Percentiles rank a stretch among this genome's conserved stretches.
These are phyloP conservation scores for Pantherophis vulpinus DNA, from an alignment of 2,797 vertebrate genomes.

Conservation along the genomic window DNA sequence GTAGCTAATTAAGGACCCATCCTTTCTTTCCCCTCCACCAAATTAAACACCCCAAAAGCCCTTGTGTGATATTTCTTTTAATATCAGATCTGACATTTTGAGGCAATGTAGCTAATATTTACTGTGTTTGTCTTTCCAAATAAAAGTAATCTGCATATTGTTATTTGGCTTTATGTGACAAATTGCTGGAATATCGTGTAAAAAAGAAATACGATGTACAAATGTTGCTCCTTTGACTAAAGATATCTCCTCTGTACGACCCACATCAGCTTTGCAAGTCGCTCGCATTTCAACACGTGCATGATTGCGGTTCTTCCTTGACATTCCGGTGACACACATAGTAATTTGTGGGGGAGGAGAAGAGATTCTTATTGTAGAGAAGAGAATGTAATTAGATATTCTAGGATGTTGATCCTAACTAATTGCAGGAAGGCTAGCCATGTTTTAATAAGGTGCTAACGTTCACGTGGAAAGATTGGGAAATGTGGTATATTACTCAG, in stretches of 20 bases:
- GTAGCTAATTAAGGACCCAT: conserved; percentile 47
- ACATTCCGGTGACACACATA: not conserved
- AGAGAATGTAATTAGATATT: not conserved
- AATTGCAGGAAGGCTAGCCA: not conserved
- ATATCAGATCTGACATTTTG: not conserved
- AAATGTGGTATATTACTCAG: not conserved
- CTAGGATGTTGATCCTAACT: not conserved
- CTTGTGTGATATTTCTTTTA: not conserved
- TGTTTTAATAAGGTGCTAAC: not conserved
- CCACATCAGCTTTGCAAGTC: not conserved
- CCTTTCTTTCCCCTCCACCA: not conserved
- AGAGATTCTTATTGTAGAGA: not conserved
- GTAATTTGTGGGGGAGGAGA: not conserved
- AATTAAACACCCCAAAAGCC: not conserved
- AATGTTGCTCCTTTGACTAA: not conserved
- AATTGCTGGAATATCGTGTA: not conserved
- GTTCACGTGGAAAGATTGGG: not conserved
- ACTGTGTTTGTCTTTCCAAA: not conserved
- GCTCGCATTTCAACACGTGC: not conserved
- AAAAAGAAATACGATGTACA: not conserved
- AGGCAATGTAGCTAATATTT: not conserved
- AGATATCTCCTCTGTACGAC: not conserved
- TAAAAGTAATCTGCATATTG: not conserved
- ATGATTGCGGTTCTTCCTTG: not conserved
- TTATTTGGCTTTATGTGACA: not conserved